Conservation (phyloP, 2,888 invertebrate genomes). For the Strigamia transsilvanica region DNA sequence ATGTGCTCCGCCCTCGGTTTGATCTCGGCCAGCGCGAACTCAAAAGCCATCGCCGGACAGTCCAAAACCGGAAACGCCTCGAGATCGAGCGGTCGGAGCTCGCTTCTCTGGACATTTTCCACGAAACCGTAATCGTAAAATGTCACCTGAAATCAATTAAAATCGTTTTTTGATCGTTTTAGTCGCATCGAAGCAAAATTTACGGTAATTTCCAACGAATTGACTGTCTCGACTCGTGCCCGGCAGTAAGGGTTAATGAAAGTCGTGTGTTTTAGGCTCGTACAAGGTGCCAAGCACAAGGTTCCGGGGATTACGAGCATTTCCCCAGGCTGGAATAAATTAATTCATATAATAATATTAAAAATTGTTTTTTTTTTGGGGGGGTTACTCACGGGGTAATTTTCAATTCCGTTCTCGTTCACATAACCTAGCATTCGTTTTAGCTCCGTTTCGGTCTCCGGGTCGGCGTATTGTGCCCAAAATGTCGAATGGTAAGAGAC, state of each 20-base stretch:
- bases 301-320: neutral
- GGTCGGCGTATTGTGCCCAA: neutral
- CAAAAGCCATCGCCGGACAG: constrained; percentile 68
- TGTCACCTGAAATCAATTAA: constrained; percentile 68
- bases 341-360: too few species aligned
- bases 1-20: constrained; percentile 73
- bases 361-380: too few species aligned
- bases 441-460: neutral
- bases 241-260: neutral
- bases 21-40: constrained; percentile 76
- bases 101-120: constrained; percentile 58
- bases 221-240: neutral
- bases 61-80: constrained; percentile 61
- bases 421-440: neutral
- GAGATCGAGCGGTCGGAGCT: constrained; percentile 58
- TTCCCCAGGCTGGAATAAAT: too few species aligned
- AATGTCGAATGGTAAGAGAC: neutral
- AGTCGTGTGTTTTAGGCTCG: neutral
- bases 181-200: neutral
- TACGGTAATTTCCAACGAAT: too few species aligned
- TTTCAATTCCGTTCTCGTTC: neutral
- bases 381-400: neutral
- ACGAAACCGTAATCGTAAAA: constrained; percentile 82
- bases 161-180: neutral
- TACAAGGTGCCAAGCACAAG: neutral